Percentiles rank a stretch among this genome's conserved stretches.
Conservation (phyloP, 1,140 invertebrate species). For the Aleiodes sp. region DNA sequence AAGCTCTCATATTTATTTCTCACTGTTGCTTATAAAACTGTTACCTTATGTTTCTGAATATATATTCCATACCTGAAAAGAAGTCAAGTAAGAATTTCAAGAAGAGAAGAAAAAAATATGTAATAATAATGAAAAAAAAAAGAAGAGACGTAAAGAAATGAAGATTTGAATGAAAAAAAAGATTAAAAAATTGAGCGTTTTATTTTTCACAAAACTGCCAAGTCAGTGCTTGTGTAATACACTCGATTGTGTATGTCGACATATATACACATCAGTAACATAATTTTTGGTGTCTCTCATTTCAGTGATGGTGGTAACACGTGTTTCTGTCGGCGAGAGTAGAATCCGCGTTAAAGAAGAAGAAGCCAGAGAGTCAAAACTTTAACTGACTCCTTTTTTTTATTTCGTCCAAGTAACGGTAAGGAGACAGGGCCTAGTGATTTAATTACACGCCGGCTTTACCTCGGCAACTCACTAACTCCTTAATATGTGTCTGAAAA, state of each 20-base stretch:
- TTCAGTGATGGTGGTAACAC: background rate
- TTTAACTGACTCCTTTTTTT: background rate
- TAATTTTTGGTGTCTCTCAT: constrained; percentile 9
- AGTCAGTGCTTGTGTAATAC: constrained; percentile 23
- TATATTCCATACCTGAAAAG: background rate
- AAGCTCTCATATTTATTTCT: constrained; percentile 32
- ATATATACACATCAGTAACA: constrained; percentile 7
- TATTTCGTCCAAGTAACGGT: constrained; percentile 28
- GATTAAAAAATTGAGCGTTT: background rate
- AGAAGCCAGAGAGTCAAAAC: background rate
- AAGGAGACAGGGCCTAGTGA: constrained; percentile 29
- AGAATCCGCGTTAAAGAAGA: background rate
- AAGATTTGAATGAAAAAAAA: background rate
- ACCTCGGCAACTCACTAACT: constrained; percentile 15
- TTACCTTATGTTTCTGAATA: constrained; percentile 28
- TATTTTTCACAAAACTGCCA: constrained; percentile 20
- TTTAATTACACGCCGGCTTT: constrained; percentile 34
- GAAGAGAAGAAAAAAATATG: background rate
- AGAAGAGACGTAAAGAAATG: background rate
- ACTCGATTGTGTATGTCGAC: constrained; percentile 21
- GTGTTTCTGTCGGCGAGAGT: background rate
- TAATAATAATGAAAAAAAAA: constrained; percentile 6
- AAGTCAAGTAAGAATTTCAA: background rate
- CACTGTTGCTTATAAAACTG: constrained; percentile 26
- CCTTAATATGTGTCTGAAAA: background rate